Percentiles rank a stretch among this genome's conserved stretches.
Conservation (phyloP, 2,797 vertebrate species). For the Hydrocynus forskahlii region DNA sequence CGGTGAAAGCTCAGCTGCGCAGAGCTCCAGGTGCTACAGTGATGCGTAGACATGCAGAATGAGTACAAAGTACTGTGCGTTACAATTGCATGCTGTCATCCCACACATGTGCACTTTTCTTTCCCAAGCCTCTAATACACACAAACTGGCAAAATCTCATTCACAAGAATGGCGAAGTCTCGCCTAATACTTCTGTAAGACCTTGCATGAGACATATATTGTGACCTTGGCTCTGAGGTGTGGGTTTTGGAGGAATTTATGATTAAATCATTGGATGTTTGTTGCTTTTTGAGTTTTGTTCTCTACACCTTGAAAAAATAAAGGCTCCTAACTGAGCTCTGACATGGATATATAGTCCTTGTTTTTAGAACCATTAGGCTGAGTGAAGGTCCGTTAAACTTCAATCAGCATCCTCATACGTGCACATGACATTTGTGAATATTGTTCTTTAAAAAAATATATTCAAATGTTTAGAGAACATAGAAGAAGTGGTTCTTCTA, state of each 20-base stretch:
- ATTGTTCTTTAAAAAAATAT: no score
- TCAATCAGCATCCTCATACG: not conserved
- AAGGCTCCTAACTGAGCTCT: no score
- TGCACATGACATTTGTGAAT: no score
- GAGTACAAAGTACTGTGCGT: constrained; percentile 30
- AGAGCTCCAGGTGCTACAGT: constrained; percentile 26
- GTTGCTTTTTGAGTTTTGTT: not conserved
- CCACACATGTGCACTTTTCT: not conserved
- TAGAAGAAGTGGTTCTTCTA: not conserved
- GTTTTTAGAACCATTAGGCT: not conserved
- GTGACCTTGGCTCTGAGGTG: not conserved
- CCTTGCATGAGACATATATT: not conserved
- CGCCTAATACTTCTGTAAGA: not conserved
- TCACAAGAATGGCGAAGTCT: not conserved
- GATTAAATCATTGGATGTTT: no score
- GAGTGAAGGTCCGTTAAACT: not conserved
- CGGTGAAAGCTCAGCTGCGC: constrained; percentile 69
- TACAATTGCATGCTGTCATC: not conserved
- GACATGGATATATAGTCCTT: no score
- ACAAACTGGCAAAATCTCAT: not conserved
- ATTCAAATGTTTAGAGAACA: not conserved
- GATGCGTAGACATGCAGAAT: constrained; percentile 27
- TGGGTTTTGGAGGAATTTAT: not conserved
- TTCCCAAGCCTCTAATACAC: not conserved
- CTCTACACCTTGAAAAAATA: not conserved